Evolutionary conservation across 2,797 vertebrate species (phyloP), one percentile per base, ranked within the genome.

Genomic region (Cynodonichthys magdalenae): DNA sequence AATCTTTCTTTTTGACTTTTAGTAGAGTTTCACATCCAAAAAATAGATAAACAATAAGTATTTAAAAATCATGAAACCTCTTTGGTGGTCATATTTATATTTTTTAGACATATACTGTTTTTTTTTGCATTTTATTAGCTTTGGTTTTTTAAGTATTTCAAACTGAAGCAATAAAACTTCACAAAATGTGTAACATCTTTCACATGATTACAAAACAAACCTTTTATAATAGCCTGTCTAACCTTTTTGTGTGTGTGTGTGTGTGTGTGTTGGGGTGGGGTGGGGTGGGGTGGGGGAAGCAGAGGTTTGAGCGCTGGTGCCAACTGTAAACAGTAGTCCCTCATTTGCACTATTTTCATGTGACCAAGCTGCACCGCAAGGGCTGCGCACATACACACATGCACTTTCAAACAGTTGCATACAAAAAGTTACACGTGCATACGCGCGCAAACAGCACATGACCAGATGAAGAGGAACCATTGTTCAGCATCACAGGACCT

Each of bases 401-500:
- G 66, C 76, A 80, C 67, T 74, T 75, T 77, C 46, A 80, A 77
- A 68, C 66, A 27, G 62, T 77, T 67, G 71, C 73, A 85, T 74
- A 88, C 78, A 84, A 67, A 80, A 24, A 24, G 24, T 75, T 71
- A 74, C 79, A 84, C 53, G 51, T 75, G 72, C 69, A 63, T 63
- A 69, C 64, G 18, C 41, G 66, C 74, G 74, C 63, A 74, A 44
- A 69, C 69, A 75, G 75, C 91, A 91, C 90, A 91, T 92, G 90
- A 91, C 84, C 76, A 88, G 81, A 90, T 91, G 85, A 92, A 92
- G 88, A 90, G 90, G 82, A 90, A 82, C 82, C 86, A 90, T 92
- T 92, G 91, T 92, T 85, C 62, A 11, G 82, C 80, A 90, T 91
- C 87, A 89, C 87, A 92, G 87, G 88, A 86, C 87, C 83, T 89